Evolutionary conservation across 2,888 invertebrate genomes (phyloP).

Genomic region (Lamellibrachia columna): DNA sequence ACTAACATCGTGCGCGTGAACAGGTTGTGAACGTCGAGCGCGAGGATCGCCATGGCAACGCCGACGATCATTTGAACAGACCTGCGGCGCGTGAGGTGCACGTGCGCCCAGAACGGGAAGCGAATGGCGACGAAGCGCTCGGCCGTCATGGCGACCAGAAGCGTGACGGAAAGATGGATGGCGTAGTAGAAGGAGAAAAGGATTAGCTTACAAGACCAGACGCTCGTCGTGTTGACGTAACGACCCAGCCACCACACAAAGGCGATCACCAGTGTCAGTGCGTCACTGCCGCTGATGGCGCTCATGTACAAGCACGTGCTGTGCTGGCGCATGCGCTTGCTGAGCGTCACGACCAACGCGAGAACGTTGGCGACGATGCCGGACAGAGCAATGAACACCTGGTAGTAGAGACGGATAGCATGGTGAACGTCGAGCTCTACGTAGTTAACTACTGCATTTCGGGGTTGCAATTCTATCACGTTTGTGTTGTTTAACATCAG

Average conservation of each 20-base stretch:
- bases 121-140: neutral
- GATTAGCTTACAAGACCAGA: neutral
- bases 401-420: neutral
- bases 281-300: conserved; percentile 5
- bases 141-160: neutral
- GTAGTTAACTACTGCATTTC: neutral
- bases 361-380: neutral
- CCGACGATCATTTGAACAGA: neutral
- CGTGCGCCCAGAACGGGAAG: conserved; percentile 6
- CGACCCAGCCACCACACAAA: neutral
- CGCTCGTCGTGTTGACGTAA: neutral
- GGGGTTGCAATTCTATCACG: neutral
- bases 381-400: neutral
- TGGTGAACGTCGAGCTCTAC: neutral
- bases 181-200: neutral
- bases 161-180: neutral
- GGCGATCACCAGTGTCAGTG: neutral
- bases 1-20: neutral
- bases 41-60: conserved; percentile 16
- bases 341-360: neutral
- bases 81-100: neutral
- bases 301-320: neutral
- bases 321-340: neutral
- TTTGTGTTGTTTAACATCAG: neutral
- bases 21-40: neutral